Conservation (phyloP, 1,140 invertebrate species). For the Rhagoletis zephyria region DNA sequence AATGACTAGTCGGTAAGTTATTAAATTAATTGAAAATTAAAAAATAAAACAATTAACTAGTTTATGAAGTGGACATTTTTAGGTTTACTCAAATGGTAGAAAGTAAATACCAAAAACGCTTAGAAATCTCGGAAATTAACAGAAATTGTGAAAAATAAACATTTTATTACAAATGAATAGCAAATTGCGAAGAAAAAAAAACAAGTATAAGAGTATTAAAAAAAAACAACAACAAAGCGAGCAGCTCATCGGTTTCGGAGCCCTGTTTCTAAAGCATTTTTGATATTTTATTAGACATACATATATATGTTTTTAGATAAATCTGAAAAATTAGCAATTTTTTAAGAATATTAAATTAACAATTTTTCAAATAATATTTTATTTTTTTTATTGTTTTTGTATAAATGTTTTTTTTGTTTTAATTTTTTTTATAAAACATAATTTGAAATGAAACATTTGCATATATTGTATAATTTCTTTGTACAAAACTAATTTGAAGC, state of each 20-base stretch:
- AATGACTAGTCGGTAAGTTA: neutral
- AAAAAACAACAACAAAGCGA: neutral
- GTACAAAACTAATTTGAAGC: too few relatives aligned
- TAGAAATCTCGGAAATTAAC: neutral
- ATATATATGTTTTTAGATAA: neutral
- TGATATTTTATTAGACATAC: slow-evolving; percentile 7
- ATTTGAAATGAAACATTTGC: too few relatives aligned
- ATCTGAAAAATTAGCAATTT: neutral
- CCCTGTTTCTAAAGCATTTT: slow-evolving; percentile 22
- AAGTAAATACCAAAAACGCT: neutral
- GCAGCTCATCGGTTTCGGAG: slow-evolving; percentile 46
- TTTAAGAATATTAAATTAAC: too few relatives aligned
- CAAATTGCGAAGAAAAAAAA: neutral
- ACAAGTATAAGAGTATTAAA: neutral
- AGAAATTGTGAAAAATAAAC: slow-evolving; percentile 6
- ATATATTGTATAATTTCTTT: too few relatives aligned
- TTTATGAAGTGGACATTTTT: neutral
- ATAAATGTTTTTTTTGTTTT: neutral
- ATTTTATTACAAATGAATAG: neutral
- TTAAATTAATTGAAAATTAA: neutral
- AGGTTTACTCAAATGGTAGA: neutral
- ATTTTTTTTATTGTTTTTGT: neutral
- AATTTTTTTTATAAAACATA: too few relatives aligned
- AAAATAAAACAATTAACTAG: neutral
- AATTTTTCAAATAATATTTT: too few relatives aligned